These are phyloP conservation scores for Agapornis canus DNA, from an alignment of 2,797 vertebrate genomes.

Conservation along the genomic window DNA sequence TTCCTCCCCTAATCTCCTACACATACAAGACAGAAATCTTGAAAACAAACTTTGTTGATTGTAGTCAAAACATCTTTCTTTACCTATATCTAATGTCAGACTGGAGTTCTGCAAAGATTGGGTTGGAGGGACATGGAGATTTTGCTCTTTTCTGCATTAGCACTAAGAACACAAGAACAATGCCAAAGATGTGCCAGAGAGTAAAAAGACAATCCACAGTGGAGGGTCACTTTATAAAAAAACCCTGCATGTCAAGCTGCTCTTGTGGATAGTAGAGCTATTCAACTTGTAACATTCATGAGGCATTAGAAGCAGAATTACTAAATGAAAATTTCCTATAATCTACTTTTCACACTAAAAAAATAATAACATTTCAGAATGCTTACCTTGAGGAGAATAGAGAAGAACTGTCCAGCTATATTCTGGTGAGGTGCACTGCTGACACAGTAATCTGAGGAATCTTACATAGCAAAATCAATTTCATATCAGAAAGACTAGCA, in stretches of 20 bases:
- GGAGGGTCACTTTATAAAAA: neutral
- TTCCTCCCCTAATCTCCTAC: neutral
- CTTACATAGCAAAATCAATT: neutral
- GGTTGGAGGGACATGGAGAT: neutral
- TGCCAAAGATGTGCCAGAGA: neutral
- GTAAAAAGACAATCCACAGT: neutral
- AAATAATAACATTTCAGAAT: neutral
- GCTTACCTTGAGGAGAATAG: neutral
- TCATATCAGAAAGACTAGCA: neutral
- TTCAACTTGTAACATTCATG: neutral
- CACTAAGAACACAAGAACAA: neutral
- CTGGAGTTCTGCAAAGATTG: neutral
- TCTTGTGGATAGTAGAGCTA: neutral
- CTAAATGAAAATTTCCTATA: neutral
- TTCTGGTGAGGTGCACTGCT: neutral
- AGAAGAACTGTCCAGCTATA: neutral
- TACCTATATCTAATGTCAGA: neutral
- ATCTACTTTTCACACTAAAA: neutral
- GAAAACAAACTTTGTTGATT: neutral
- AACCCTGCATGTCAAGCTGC: rapidly evolving
- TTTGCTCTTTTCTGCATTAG: neutral
- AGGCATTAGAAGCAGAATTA: neutral
- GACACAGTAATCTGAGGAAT: neutral
- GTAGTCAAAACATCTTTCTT: neutral
- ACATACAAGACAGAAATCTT: neutral